Evolutionary conservation across 2,113 vertebrate genomes (phyloP), one percentile per base, ranked within the genome.

Genomic region (Gallinago media): DNA sequence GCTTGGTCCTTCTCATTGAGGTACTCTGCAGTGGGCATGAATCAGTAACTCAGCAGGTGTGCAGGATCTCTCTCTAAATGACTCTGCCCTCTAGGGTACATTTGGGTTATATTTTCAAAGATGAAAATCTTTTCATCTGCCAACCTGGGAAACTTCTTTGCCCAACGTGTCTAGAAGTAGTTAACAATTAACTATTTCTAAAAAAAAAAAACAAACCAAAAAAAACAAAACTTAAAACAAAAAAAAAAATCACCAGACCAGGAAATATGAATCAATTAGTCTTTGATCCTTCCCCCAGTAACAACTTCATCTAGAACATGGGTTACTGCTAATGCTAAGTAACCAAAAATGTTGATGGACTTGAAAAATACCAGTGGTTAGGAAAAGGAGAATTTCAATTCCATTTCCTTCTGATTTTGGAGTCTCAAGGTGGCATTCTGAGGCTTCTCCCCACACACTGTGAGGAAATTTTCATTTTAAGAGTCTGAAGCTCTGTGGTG

Each of bases 51-150:
- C 12, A 4, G 90, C 90, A 95, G 90, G 88, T 88, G 72, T 89
- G 94, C 72, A 75, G 38, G n/a, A 95, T 66, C 80, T 92, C 92
- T 81, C 68, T 95, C 86, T 94, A 94, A 96, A 95, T 92, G 94
- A 96, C 90, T 97, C 92, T 93, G 91, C 96, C 96, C 95, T 96
- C 95, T 96, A 97, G 96, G 96, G 95, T 97, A 96, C 96, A 96
- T 82, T 89, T 63, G 66, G 71, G 93, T 97, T 96, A 96, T 66
- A 68, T 82, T 96, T 96, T 82, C 91, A 88, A 92, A 96, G 88
- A 84, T 42, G 25, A 81, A 91, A 91, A 87, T 46, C 72, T 91
- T 96, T 86, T 94, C 73, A 89, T 91, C 84, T 93, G 63, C 88
- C 84, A 86, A 86, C 73, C 44, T 68, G 68, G 82, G 66, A 92